phyloP scores from a whole-genome alignment of 2,797 vertebrate species.

The Tarsius wallacei region DNA sequence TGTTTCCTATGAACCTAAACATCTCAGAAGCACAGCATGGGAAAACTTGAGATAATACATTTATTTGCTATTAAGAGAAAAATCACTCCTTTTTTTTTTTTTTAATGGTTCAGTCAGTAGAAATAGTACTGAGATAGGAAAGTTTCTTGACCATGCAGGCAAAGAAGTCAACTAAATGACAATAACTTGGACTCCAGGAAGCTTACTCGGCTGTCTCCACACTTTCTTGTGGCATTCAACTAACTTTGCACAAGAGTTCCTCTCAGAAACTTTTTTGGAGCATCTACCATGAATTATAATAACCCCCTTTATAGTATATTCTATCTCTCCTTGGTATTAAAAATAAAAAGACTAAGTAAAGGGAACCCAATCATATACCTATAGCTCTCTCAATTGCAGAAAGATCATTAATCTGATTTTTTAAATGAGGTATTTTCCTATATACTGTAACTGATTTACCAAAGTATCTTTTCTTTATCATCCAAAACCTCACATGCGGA shows the following conservation, averaged over 20 bases:
- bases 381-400: not conserved
- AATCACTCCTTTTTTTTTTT: not conserved
- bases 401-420: not conserved
- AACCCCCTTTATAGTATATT: not conserved
- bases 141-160: not conserved
- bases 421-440: slow-evolving; percentile 17
- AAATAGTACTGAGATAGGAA: not conserved
- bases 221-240: not conserved
- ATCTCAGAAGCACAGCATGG: not conserved
- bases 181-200: not conserved
- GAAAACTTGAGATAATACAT: not conserved
- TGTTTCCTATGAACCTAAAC: not conserved
- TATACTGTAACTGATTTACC: not conserved
- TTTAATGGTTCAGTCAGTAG: not conserved
- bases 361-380: not conserved
- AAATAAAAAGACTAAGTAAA: not conserved
- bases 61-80: slow-evolving; percentile 12
- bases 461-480: not conserved
- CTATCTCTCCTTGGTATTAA: not conserved
- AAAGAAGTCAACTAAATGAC: not conserved
- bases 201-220: no score
- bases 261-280: not conserved
- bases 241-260: not conserved
- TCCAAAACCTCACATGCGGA: not conserved
- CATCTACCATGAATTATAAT: not conserved